Evolutionary conservation across 2,113 vertebrate species (phyloP).

Genomic region (Oncorhynchus tshawytscha): DNA sequence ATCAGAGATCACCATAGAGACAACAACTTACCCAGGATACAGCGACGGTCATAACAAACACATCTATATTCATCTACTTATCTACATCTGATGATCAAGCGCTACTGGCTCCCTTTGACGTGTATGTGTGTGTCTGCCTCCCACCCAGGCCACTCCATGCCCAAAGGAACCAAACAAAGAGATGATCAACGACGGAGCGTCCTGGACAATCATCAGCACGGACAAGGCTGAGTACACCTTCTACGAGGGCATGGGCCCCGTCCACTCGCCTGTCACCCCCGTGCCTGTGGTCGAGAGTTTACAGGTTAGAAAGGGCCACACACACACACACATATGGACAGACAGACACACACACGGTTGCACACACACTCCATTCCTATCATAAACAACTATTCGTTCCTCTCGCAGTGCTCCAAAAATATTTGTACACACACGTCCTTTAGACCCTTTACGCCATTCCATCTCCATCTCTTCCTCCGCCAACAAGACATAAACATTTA

Average conservation of each 20-base stretch:
- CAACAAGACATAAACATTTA: neutral
- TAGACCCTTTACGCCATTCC: neutral
- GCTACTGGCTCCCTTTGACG: neutral
- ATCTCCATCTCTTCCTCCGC: neutral
- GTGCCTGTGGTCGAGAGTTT: conserved; percentile 99
- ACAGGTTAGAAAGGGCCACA: conserved; percentile 75
- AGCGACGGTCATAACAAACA: no score
- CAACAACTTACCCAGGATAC: no score
- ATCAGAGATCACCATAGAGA: no score
- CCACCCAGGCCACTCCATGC: conserved; percentile 93
- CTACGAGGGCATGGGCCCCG: conserved; percentile 99
- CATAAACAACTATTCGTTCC: no score
- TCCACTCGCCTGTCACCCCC: conserved; percentile 94
- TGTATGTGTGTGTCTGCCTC: neutral
- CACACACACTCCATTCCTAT: no score
- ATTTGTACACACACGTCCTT: neutral
- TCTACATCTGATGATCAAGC: no score
- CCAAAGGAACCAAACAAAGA: conserved; percentile 99
- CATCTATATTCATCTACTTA: no score
- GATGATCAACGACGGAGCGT: conserved; percentile 99
- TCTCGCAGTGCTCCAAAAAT: no score
- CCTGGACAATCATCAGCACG: conserved; percentile 99
- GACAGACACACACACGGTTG: no score
- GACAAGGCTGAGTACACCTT: conserved; percentile 99
- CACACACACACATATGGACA: neutral